Evolutionary conservation across 1,140 invertebrate species (phyloP).

Genomic region (Dolichoris vasculosae): DNA sequence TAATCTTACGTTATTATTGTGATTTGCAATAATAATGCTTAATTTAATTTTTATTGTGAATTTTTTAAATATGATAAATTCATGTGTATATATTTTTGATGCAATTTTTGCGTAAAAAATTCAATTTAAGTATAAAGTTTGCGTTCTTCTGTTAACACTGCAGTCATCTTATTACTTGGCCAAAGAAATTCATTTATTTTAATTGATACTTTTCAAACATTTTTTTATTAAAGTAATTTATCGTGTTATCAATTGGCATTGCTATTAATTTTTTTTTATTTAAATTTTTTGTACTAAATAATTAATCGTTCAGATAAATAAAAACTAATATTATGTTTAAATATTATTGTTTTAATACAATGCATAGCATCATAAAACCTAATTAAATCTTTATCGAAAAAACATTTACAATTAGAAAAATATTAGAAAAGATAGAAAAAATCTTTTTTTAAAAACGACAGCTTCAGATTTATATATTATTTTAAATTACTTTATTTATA

Average conservation of each 20-base stretch:
- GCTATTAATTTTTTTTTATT: conserved; percentile 1
- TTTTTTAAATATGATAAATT: neutral
- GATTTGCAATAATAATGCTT: neutral
- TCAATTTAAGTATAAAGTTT: neutral
- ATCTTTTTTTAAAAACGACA: neutral
- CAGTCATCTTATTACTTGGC: neutral
- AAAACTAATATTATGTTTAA: neutral
- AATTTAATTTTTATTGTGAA: neutral
- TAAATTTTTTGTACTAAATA: no score
- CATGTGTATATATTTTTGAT: neutral
- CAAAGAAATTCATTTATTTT: neutral
- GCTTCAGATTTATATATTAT: conserved; percentile 5
- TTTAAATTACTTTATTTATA: conserved; percentile 14
- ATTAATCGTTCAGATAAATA: neutral
- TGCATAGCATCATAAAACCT: neutral
- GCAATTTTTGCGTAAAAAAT: neutral
- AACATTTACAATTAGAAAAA: neutral
- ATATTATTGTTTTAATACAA: neutral
- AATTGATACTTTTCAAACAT: neutral
- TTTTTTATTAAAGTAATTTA: conserved; percentile 21
- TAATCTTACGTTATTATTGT: neutral
- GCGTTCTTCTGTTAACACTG: neutral
- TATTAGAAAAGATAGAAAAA: neutral
- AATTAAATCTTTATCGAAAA: neutral
- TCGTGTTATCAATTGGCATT: neutral